Evolutionary conservation across 30 jellyfish, hydroid and myxozoan species (phyloP).

Genomic region (Nemopilema nomurai): DNA sequence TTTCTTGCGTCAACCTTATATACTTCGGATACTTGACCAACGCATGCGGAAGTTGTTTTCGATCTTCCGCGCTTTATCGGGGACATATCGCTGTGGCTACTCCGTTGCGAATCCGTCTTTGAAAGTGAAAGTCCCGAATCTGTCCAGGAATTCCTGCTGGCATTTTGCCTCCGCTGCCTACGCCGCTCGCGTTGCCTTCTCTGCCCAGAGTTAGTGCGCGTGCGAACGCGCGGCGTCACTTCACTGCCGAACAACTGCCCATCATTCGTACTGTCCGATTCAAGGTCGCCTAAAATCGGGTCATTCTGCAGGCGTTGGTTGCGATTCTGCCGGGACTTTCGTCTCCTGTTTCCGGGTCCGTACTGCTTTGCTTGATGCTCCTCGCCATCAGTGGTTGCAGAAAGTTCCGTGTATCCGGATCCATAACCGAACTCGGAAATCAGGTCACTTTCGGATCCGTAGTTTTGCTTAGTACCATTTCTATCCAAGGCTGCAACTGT

Average conservation of each 20-base stretch:
- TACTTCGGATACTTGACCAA: background rate
- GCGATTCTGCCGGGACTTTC: conserved; percentile 60
- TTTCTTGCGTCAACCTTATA: background rate
- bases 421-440: conserved; percentile 72
- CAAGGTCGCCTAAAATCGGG: conserved; percentile 57
- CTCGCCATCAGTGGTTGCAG: conserved; percentile 60
- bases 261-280: conserved; percentile 72
- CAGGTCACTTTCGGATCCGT: conserved; percentile 73
- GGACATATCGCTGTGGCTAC: conserved; percentile 72
- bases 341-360: conserved; percentile 38
- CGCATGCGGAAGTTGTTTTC: conserved; percentile 38
- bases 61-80: conserved; percentile 58
- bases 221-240: conserved; percentile 20
- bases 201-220: conserved; percentile 63
- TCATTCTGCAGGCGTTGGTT: conserved; percentile 60
- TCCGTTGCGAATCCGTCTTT: conserved; percentile 71
- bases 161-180: conserved; percentile 60
- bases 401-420: conserved; percentile 71
- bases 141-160: conserved; percentile 78
- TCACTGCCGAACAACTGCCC: conserved; percentile 44
- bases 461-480: background rate
- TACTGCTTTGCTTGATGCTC: conserved; percentile 16
- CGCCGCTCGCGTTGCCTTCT: conserved; percentile 65
- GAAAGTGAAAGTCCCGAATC: conserved; percentile 82
- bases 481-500: conserved; percentile 49